Evolutionary conservation across 2,888 invertebrate species (phyloP), one percentile per base, ranked within the genome.

Genomic region (Cybosia mesomella): DNA sequence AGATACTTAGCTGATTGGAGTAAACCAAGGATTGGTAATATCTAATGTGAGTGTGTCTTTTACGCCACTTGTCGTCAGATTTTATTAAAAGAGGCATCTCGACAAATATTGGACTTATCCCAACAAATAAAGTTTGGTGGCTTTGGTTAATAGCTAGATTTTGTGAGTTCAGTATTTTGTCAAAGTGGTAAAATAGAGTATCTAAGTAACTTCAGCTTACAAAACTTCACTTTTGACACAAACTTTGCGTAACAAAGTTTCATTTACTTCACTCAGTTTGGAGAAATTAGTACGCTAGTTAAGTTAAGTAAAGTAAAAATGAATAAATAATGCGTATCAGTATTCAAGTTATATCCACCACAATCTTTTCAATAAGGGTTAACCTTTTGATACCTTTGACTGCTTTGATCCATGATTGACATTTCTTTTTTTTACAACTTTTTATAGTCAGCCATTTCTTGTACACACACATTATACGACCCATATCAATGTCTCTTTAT

Each of bases 341-440:
- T 9, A 34, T 15, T 53, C 10, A 0, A 22, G 2, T 13, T 0
- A 32, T 11, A 8, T 49, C n/a, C 9, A n/a, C n/a, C n/a, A 55
- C 18, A 58, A 13, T 58, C n/a, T 58, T 58, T 58, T 58, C 58
- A 21, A 58, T 58, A 34, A 58, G 0, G 24, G 15, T 15, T 28
- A 58, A 3, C 58, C 18, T 58, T 34, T 58, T 58, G 18, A 58
- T 34, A 18, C 28, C 58, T 21, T 32, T n/a, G 58, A 32, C 32
- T 18, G 22, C 10, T 54, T 15, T 54, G 32, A 63, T 36, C 28
- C 54, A 36, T 34, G 63, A 63, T 54, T 63, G 18, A 54, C 36
- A 24, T 62, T 62, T 62, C 54, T 34, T 62, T 32, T n/a, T 54
- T 62, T 22, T 36, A 54, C 18, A 54, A 34, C 10, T 21, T 62